Evolutionary conservation across 1,140 invertebrate genomes (phyloP), one percentile per base, ranked within the genome.

Genomic region (Sminthurinus signatus): DNA sequence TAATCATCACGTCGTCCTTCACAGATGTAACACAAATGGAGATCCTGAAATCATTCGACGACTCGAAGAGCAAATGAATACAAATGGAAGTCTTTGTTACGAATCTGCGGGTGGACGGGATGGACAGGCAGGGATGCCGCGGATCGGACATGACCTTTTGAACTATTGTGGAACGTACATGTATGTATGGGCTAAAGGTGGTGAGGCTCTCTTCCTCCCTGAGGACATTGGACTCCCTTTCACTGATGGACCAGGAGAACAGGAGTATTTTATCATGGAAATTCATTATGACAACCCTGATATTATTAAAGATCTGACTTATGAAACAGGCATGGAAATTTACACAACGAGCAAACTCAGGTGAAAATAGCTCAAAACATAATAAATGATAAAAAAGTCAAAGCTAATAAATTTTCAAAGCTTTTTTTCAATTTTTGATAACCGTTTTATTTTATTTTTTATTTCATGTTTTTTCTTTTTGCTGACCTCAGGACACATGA

Each of bases 231-330:
- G 89, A 27, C 82, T 91, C 55, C 88, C 89, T 0, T 78, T 92
- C 21, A 86, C 84, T 2, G 85, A 86, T 62, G 85, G 85, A 46
- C n/a, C n/a, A n/a, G 82, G 84, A 29, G 19, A 25, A 32, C 19
- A 54, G 8, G 48, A 52, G 23, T 93, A 86, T 78, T 92, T 90
- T 75, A 89, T 92, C 87, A 78, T 93, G 1, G 89, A 93, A 78
- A 84, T 90, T 68, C 90, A 93, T 78, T 93, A 91, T 74, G 89
- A 91, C 73, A 91, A 88, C 78, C 85, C 84, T 46, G 21, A 59
- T 8, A 15, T 36, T 2, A 44, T n/a, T 17, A 12, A 32, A 14
- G 23, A 29, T 25, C 39, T 43, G 3, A 21, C 5, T 3, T 59
- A 36, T 59, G 19, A 19, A 29, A 59, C 56, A 5, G 56, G 56